Conservation (phyloP, 2,797 vertebrate species). For the Myotis daubentonii region DNA sequence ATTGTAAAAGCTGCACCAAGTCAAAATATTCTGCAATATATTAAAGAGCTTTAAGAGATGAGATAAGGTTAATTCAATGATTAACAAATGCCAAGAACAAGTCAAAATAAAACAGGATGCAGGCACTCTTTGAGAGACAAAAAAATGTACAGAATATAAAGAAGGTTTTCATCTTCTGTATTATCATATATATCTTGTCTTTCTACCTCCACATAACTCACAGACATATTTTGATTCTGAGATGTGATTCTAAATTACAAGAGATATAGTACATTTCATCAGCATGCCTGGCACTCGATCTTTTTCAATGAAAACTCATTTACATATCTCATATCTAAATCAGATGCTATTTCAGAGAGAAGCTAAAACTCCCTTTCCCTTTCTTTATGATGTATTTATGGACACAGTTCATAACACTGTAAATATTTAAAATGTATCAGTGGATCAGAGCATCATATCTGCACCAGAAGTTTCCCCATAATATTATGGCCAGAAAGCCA, state of each 20-base stretch:
- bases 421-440: not conserved
- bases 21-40: slow-evolving; percentile 41
- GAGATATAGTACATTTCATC: not conserved
- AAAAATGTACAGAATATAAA: not conserved
- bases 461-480: not conserved
- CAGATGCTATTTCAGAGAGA: slow-evolving; percentile 41
- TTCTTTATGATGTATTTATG: not conserved
- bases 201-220: not conserved
- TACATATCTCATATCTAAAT: not conserved
- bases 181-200: not conserved
- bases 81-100: not conserved
- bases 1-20: not conserved
- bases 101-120: slow-evolving; percentile 2
- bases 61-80: slow-evolving; percentile 41
- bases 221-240: not conserved
- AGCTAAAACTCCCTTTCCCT: not conserved
- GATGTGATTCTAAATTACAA: not conserved
- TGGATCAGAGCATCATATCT: not conserved
- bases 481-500: not conserved
- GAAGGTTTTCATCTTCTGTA: not conserved
- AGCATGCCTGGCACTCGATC: not conserved
- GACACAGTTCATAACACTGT: not conserved
- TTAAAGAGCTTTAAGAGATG: slow-evolving; percentile 3
- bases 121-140: slow-evolving; percentile 34
- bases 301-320: slow-evolving; percentile 23